Conservation (phyloP, 2,113 vertebrate species). For the Noturus placidus region DNA sequence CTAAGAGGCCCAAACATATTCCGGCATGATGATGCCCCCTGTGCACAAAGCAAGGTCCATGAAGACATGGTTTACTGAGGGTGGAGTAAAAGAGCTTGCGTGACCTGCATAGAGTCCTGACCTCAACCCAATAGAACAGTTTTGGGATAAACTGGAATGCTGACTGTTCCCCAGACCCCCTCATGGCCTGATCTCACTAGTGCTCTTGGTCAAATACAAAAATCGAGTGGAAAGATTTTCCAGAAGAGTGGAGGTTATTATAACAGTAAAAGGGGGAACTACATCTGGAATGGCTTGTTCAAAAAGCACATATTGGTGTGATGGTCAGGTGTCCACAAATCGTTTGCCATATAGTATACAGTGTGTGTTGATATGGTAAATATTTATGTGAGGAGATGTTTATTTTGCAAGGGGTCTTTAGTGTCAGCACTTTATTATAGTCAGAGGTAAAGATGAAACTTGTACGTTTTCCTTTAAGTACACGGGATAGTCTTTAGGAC, state of each 20-base stretch:
- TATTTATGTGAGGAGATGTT: no score
- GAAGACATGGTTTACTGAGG: not conserved
- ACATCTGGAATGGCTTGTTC: not conserved
- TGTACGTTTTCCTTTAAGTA: no score
- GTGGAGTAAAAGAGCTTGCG: not conserved
- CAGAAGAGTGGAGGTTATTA: not conserved
- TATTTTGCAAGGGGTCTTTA: no score
- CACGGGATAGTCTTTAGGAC: no score
- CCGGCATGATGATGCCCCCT: not conserved
- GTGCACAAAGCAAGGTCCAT: not conserved
- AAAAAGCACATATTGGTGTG: not conserved
- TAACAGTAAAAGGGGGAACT: not conserved
- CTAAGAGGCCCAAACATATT: not conserved
- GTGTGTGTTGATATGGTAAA: no score
- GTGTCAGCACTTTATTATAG: no score
- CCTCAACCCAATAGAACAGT: not conserved
- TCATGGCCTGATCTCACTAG: no score
- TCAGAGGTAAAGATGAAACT: no score
- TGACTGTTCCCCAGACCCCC: not conserved
- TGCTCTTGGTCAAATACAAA: no score
- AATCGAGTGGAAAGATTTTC: not conserved
- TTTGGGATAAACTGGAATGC: not conserved
- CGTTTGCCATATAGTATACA: no score
- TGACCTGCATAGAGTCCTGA: not conserved
- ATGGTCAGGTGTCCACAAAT: not conserved